Base-by-base conservation (phyloP, 2,797 vertebrate species). In the Falco novaeseelandiae region DNA sequence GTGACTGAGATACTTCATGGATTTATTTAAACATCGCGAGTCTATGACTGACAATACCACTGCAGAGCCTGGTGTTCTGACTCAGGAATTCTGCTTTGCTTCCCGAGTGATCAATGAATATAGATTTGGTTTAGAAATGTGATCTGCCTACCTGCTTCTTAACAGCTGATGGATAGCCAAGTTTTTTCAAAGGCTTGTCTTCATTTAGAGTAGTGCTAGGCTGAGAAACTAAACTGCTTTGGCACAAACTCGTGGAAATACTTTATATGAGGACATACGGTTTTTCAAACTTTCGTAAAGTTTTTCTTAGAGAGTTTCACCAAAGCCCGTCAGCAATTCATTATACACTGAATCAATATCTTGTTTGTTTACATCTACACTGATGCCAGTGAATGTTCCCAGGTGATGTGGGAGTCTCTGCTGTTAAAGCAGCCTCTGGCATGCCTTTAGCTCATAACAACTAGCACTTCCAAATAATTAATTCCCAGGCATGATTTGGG, bases 71-170 rank as follows among this genome's bases (percentile, higher is more conserved):
- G 62, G 6, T 84, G n/a, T 87, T 91, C 58, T 61, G 23, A 82
- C 44, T 82, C 62, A 34, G 21, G 22, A 83, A 79, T 76, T 87
- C 58, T 81, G 10, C 51, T 84, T 87, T 82, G 44, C 51, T 87
- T 92, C 71, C 59, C 62, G 76, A 27, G 4, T 79, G 70, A 89
- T 89, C 78, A 76, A 70, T 89, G 95, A 87, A 82, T 93, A 54
- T 2, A 79, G 84, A 87, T 89, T 87, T 52, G 36, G 18, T 83
- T 69, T 92, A 92, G 78, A 89, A 94, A 89, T 69, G 34, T 17
- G 18, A 46, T 89, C 70, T 94, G 54, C 34, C 49, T 91, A 54
- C 20, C 38, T 92, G 42, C 26, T 76, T 87, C 62, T 82, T 87
- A 69, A 65, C 46, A 79, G 51, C 40, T 72, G 49, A 79, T 48